Base-by-base conservation (phyloP, 2,797 vertebrate genomes). In the Meriones psammophilus region DNA sequence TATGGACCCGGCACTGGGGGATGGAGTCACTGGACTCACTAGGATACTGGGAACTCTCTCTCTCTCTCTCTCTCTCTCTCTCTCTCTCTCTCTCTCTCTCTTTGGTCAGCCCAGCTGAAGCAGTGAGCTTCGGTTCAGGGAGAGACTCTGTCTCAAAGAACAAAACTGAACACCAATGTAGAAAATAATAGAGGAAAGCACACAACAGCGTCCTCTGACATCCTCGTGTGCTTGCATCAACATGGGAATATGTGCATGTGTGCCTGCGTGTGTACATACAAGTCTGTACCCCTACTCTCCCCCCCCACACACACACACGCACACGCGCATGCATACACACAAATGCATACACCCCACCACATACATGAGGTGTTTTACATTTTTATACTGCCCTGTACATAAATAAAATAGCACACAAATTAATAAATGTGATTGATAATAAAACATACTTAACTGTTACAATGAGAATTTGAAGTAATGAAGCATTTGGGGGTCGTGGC, bases 401-500 rank as follows among this genome's bases (percentile, higher is more conserved):
- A 3, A 60, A n/a, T 73, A 46, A 81, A 46, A 60, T 81, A 89
- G 46, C 42, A 79, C 22, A 26, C 26, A 92, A 60, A 54, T 66
- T 81, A 93, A 60, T 90, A 66, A 89, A 79, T 36, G 24, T 64
- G 33, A 80, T 68, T 88, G 36, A 88, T 39, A 94, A 89, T 77
- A 79, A 93, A 50, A 80, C 90, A 74, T 81, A 78, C 81, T 92
- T 73, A 81, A 94, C 30, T 89, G 2, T 88, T 92, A 88, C 8
- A 60, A 89, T 77, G 58, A 85, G 24, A 95, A 95, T 88, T 81
- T n/a, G 6, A 92, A 84, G 28, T 71, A 94, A 96, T 64, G 30
- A 86, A 92, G 58, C 46, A 50, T 42, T 85, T 94, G 58, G 14
- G 86, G 86, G 20, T 92, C 91, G 90, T 97, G 87, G 83, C 58